A percentile compares a stretch with the other conserved stretches of the same genome.
These are phyloP conservation scores for Oreochromis spilurus DNA, from an alignment of 2,113 vertebrate genomes.

Conservation along the genomic window DNA sequence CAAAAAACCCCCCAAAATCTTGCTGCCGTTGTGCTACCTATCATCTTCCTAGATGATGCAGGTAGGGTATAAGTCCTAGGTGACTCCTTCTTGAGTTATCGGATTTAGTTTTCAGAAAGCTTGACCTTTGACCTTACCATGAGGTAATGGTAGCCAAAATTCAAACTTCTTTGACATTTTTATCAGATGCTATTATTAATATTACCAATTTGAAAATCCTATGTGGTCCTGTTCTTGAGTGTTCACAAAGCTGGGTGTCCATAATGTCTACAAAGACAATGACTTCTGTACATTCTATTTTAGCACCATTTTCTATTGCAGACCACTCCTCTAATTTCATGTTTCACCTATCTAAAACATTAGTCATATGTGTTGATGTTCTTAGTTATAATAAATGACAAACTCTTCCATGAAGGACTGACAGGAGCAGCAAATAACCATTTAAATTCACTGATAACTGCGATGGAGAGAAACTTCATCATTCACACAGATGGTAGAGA, in stretches of 20 bases:
- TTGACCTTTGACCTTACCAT: not conserved
- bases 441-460: not conserved
- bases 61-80: not conserved
- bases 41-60: not conserved
- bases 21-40: accelerated
- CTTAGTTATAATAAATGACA: not conserved
- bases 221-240: not conserved
- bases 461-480: not conserved
- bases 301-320: not conserved
- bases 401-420: not conserved
- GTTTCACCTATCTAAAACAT: not conserved
- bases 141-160: not conserved
- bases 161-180: not conserved
- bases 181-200: not conserved
- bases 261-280: not conserved
- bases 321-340: not conserved
- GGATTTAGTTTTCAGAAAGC: not conserved
- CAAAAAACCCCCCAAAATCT: not conserved
- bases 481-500: not conserved
- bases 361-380: not conserved
- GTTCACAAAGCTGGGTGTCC: not conserved
- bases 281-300: not conserved
- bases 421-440: not conserved
- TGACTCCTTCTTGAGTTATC: not conserved
- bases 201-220: not conserved